Evolutionary conservation across 2,797 vertebrate genomes (phyloP).

Genomic region (Molossus alvarezi): DNA sequence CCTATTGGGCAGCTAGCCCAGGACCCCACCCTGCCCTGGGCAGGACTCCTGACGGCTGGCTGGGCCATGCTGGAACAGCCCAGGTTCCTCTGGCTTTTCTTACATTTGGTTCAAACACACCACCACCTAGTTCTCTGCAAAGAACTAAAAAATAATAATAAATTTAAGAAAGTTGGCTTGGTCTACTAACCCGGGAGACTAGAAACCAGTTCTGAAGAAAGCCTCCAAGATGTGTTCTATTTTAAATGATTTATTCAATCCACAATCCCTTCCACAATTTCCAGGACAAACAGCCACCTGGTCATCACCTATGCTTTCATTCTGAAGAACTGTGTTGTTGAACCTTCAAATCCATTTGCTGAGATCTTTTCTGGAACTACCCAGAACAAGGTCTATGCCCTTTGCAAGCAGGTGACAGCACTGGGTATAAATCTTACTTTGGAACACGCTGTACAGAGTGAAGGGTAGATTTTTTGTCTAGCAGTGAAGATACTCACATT

Average conservation of each 20-base stretch:
- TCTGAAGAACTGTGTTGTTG: constrained; percentile 23
- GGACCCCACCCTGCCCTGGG: not conserved
- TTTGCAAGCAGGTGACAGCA: not conserved
- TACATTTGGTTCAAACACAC: constrained; percentile 80
- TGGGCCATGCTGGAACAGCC: constrained; percentile 33
- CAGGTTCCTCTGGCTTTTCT: constrained; percentile 57
- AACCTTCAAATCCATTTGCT: constrained; percentile 32
- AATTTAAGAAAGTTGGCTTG: constrained; percentile 64
- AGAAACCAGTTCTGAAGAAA: constrained; percentile 71
- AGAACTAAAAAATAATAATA: constrained; percentile 29
- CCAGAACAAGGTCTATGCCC: not conserved
- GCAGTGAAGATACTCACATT: constrained; percentile 1
- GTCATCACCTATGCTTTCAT: constrained; percentile 25
- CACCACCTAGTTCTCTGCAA: constrained; percentile 77
- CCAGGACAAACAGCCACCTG: constrained; percentile 38
- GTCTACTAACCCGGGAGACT: constrained; percentile 60
- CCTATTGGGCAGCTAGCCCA: not conserved
- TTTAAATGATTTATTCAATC: constrained; percentile 69
- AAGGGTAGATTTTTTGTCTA: constrained; percentile 21
- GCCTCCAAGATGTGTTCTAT: constrained; percentile 42
- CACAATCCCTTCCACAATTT: constrained; percentile 13
- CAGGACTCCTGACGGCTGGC: not conserved
- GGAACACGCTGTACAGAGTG: not conserved
- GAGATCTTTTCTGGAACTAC: not conserved
- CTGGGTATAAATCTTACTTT: not conserved